Evolutionary conservation across 1,140 invertebrate genomes (phyloP).

Genomic region (Steinernema feltiae): DNA sequence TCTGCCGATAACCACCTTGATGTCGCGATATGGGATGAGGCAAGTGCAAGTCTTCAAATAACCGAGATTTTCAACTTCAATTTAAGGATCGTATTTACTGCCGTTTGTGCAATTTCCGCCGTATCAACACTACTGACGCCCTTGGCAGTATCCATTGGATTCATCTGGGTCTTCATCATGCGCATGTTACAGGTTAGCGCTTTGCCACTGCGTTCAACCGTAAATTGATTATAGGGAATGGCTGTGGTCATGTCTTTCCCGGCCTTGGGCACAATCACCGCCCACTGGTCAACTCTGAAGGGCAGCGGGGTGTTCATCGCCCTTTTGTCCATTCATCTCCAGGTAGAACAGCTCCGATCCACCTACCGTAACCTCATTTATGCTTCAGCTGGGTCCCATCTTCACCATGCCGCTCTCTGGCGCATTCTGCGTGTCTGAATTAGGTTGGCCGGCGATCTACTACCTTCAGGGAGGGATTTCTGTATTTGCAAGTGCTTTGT

Average conservation of each 20-base stretch:
- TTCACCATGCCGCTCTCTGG: slow-evolving; percentile 46
- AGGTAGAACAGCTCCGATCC: slow-evolving; percentile 11
- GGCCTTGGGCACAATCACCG: slow-evolving; percentile 19
- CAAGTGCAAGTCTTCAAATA: too few relatives aligned
- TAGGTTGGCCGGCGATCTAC: slow-evolving; percentile 39
- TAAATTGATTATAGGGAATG: slow-evolving; percentile 16
- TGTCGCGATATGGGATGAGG: background rate
- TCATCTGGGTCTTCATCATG: slow-evolving; percentile 19
- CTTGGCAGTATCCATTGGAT: slow-evolving; percentile 19
- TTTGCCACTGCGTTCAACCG: background rate
- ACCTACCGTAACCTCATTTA: background rate
- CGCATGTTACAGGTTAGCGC: slow-evolving; percentile 12
- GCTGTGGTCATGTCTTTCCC: slow-evolving; percentile 25
- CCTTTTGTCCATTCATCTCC: slow-evolving; percentile 24
- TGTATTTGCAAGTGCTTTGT: slow-evolving; percentile 22
- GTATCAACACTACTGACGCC: slow-evolving; percentile 27
- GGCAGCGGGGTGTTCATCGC: slow-evolving; percentile 25
- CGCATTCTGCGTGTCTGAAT: slow-evolving; percentile 32
- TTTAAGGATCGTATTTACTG: slow-evolving; percentile 8
- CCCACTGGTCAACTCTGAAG: slow-evolving; percentile 25
- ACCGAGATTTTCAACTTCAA: too few relatives aligned
- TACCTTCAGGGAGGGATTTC: slow-evolving; percentile 31
- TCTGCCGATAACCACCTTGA: slow-evolving; percentile 14
- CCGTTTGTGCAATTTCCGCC: background rate
- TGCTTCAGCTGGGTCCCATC: slow-evolving; percentile 23